Evolutionary conservation across 2,113 vertebrate species (phyloP), one percentile per base, ranked within the genome.

Genomic region (Nyctereutes procyonoides): DNA sequence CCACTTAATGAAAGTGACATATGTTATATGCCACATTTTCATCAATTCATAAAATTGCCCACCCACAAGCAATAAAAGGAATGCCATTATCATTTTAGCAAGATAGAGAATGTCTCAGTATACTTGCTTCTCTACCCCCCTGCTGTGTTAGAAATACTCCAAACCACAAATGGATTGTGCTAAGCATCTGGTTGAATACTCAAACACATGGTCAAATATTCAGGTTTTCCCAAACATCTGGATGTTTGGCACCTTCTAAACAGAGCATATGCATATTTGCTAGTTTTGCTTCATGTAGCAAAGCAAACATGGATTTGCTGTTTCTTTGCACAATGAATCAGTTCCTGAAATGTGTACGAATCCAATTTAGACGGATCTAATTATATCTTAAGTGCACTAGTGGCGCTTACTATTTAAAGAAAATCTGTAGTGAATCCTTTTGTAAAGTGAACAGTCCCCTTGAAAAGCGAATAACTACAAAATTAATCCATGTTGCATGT

Each of bases 351-450:
- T 79, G 56, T 95, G 69, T 88, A 95, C 69, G 56, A 95, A 96
- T 93, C 81, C 65, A 90, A 88, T 87, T 77, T 58, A 88, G n/a
- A 85, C 32, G 73, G 38, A 95, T 92, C 96, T 97, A 95, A 97
- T 97, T 97, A 95, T 96, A 96, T 81, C 74, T 63, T 95, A 92
- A 94, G 53, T 87, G 43, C 56, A 97, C 91, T 97, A 56, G 62
- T 90, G 32, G 90, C 84, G 85, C 35, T 91, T 96, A 82, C 90
- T 96, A 96, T 97, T 98, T 97, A 92, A 97, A 96, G 95, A 85
- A 97, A 96, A 79, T 88, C 48, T 92, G 83, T 89, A 96, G 87
- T 92, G 90, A 96, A 82, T 93, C 58, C 48, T 69, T 92, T 95
- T 95, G 80, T 84, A 76, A 91, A 96, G 53, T 80, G 84, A 94